Evolutionary conservation across 2,797 vertebrate genomes (phyloP).

Genomic region (Ambastaia sidthimunki): DNA sequence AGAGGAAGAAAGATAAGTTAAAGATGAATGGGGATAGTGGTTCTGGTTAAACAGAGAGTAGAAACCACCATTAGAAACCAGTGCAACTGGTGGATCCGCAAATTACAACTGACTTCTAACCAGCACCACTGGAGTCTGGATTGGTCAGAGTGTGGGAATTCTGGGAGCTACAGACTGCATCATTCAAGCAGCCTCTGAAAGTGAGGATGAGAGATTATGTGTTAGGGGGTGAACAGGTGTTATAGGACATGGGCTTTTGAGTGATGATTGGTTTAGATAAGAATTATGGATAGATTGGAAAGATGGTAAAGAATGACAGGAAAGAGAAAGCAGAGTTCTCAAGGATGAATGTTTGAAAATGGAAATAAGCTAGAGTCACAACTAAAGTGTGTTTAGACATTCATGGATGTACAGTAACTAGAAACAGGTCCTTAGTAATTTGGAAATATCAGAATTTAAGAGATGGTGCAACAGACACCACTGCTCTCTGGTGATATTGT

Average conservation of each 20-base stretch:
- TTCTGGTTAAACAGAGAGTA: slow-evolving; percentile 40
- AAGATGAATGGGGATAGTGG: slow-evolving; percentile 46
- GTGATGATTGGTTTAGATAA: slow-evolving; percentile 60
- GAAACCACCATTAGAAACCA: slow-evolving; percentile 23
- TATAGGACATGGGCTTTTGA: slow-evolving; percentile 55
- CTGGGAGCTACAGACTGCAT: slow-evolving; percentile 14
- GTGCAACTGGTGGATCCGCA: neutral
- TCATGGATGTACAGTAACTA: neutral
- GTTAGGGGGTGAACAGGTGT: slow-evolving; percentile 60
- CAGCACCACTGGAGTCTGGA: neutral
- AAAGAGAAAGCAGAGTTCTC: slow-evolving; percentile 19
- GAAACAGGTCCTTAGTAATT: neutral
- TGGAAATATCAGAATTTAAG: neutral
- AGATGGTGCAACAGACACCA: neutral
- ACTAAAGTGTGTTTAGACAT: neutral
- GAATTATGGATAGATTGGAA: slow-evolving; percentile 57
- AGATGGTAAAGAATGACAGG: slow-evolving; percentile 44
- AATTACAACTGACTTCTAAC: neutral
- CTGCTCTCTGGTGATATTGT: neutral
- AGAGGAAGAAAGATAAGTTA: slow-evolving; percentile 56
- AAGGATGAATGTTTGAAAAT: slow-evolving; percentile 15
- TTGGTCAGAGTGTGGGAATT: slow-evolving; percentile 37
- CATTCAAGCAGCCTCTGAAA: slow-evolving; percentile 25
- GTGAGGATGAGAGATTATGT: slow-evolving; percentile 60
- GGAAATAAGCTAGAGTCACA: neutral